Base-by-base conservation (phyloP, 1,140 invertebrate species). In the Phymastichus coffea region DNA sequence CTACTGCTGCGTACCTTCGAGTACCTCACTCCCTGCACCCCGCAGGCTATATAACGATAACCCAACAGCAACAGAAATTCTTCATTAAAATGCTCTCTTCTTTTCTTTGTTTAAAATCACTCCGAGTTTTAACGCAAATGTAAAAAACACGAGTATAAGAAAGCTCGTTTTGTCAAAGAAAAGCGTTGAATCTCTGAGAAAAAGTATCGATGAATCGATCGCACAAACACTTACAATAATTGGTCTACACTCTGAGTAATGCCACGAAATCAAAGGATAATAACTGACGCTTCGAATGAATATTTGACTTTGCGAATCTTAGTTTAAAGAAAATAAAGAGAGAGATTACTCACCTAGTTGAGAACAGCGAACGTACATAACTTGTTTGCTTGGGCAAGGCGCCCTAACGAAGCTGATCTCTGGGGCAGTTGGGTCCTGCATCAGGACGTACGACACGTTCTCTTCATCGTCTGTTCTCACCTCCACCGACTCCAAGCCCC, bases 381-480 rank as follows among this genome's bases (percentile, higher is more conserved):
- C 91, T 78, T 89, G 86, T 60, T 86, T 86, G n/a, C 84, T 83
- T 0, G 86, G 85, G 71, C 92, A 94, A 26, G 85, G 79, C 10
- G 86, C 87, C 57, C 88, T 84, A 10, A 91, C 81, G 65, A 94
- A 94, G 15, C 86, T 89, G 22, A 94, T 91, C 78, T 93, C 90
- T 3, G 86, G 76, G 2, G 89, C 89, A 40, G 84, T 83, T 1
- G 90, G 89, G 75, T 92, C 88, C 63, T 90, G 85, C 67, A 93
- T 88, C 66, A 88, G 84, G 0, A 92, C 90, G 67, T 92, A 93
- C 35, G 86, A 80, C 12, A 82, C 63, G 70, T 71, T 60, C 47
- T 73, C 63, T 67, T 84, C 83, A 19, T 82, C 78, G 59, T 86
- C 83, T 9, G 79, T 67, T 63, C 79, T 73, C 47, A 86, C 70